Evolutionary conservation across 2,113 vertebrate species (phyloP).

Genomic region (Neolamprologus devosi): DNA sequence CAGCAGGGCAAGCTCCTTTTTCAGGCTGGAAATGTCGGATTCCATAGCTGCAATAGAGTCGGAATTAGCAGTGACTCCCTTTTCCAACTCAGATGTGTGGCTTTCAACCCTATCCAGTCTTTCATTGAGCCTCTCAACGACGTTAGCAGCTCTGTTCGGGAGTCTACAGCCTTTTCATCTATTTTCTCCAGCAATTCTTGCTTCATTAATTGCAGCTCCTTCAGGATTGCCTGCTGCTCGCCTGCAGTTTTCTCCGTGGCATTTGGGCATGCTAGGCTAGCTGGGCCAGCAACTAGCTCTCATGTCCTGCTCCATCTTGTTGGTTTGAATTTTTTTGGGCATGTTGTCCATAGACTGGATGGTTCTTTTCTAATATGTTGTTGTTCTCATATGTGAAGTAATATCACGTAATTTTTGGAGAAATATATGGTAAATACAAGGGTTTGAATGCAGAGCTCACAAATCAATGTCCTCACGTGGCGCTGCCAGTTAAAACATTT

Average conservation of each 20-base stretch:
- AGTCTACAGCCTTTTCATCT: fast-evolving
- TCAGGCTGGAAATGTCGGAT: no score
- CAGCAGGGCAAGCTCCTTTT: no score
- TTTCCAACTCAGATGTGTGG: neutral
- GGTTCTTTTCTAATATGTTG: neutral
- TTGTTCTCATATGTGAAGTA: neutral
- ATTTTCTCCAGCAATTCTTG: neutral
- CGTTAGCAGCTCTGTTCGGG: fast-evolving
- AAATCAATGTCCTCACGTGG: neutral
- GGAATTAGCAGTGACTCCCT: no score
- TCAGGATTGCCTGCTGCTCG: neutral
- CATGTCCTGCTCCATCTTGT: neutral
- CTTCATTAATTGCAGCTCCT: neutral
- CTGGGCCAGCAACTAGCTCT: fast-evolving
- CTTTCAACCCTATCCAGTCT: fast-evolving
- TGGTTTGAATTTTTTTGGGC: neutral
- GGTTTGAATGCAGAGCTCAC: fast-evolving
- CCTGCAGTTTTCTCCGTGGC: fast-evolving
- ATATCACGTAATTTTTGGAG: fast-evolving
- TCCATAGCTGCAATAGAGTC: no score
- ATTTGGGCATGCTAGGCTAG: neutral
- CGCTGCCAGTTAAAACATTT: fast-evolving
- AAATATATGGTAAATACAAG: neutral
- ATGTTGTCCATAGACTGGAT: fast-evolving
- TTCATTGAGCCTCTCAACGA: fast-evolving